These are phyloP conservation scores for Quadriops clusia DNA, from an alignment of 2,888 invertebrate genomes.

Conservation along the genomic window DNA sequence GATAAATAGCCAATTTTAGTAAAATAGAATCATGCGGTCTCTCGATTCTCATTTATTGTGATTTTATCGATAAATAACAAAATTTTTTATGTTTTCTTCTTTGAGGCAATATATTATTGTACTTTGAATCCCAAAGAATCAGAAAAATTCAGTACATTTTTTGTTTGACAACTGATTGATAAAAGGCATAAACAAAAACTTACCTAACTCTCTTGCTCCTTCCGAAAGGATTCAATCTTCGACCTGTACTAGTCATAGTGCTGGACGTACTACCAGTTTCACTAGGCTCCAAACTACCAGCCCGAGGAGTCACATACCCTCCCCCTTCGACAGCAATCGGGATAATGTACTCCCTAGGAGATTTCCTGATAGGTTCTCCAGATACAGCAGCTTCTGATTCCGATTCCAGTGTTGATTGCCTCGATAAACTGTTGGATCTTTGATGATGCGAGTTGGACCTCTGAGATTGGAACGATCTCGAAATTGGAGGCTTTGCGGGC, in stretches of 20 bases:
- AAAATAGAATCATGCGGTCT: too few species aligned
- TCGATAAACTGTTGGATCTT: constrained; percentile 37
- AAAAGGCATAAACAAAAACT: constrained; percentile 18
- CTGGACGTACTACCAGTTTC: constrained; percentile 48
- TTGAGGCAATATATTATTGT: too few species aligned
- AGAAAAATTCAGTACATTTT: too few species aligned
- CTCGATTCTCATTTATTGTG: too few species aligned
- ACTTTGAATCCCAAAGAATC: not conserved
- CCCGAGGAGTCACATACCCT: constrained; percentile 67
- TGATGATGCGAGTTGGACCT: constrained; percentile 18
- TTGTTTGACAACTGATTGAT: not conserved
- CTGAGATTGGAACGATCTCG: constrained; percentile 37
- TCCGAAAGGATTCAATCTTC: constrained; percentile 32
- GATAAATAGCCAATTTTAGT: too few species aligned
- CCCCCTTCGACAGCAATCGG: constrained; percentile 89
- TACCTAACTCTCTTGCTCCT: constrained; percentile 57
- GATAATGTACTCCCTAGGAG: constrained; percentile 82
- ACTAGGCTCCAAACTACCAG: constrained; percentile 63
- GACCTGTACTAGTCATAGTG: constrained; percentile 41
- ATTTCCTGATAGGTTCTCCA: constrained; percentile 71
- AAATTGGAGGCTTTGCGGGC: constrained; percentile 36
- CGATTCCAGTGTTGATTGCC: constrained; percentile 58
- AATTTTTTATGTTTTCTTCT: too few species aligned
- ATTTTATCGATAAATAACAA: too few species aligned
- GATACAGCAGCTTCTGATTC: constrained; percentile 43